phyloP scores from a whole-genome alignment of 35 echinoderm and acorn worm species.

The Apostichopus parvimensis region DNA sequence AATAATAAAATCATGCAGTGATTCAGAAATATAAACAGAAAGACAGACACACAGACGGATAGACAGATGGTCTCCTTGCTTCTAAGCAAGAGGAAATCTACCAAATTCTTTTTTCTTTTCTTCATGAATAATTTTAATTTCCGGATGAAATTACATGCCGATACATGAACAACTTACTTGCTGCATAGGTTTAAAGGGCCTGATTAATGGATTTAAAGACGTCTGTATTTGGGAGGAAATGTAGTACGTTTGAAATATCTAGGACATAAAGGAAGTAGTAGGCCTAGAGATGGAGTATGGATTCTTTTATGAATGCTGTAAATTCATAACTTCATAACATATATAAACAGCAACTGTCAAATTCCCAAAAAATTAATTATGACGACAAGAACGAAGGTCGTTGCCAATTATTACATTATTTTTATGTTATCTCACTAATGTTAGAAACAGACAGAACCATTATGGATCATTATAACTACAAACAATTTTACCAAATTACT shows the following conservation, averaged over 20 bases:
- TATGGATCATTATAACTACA: too few relatives aligned
- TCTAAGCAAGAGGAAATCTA: background rate
- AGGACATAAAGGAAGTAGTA: background rate
- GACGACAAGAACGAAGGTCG: too few relatives aligned
- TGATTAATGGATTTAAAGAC: background rate
- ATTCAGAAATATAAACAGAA: background rate
- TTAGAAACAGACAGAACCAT: too few relatives aligned
- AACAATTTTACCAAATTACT: too few relatives aligned
- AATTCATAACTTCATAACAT: too few relatives aligned
- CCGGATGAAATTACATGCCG: background rate
- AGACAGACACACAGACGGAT: background rate
- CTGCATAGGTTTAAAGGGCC: background rate
- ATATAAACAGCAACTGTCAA: too few relatives aligned
- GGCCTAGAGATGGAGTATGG: background rate
- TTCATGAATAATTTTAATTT: background rate
- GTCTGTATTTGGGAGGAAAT: background rate
- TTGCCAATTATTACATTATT: too few relatives aligned
- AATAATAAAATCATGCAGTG: slow-evolving; percentile 30
- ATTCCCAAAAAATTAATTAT: too few relatives aligned
- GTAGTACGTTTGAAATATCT: background rate
- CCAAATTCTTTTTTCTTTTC: background rate
- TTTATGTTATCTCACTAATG: too few relatives aligned
- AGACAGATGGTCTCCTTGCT: background rate
- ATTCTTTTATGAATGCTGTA: too few relatives aligned
- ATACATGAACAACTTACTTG: background rate